These are phyloP conservation scores for Sitta europaea DNA, from an alignment of 2,113 vertebrate species.

Conservation along the genomic window DNA sequence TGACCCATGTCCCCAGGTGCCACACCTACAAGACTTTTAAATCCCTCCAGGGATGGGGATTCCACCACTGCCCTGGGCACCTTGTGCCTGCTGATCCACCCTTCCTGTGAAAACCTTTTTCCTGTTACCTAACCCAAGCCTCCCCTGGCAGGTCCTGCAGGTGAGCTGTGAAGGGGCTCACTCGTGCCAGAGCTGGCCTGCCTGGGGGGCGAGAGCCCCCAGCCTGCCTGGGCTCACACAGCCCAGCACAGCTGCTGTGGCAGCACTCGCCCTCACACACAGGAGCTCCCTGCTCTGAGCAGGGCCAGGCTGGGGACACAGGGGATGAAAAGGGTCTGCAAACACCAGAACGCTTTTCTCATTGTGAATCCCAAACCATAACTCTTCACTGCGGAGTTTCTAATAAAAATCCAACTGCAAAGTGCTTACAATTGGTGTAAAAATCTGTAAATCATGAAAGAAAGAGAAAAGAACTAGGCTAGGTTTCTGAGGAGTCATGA, in stretches of 20 bases:
- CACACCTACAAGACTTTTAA: neutral
- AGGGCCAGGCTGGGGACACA: neutral
- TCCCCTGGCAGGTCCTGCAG: too few species aligned
- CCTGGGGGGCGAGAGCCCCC: rapidly evolving
- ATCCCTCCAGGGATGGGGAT: neutral
- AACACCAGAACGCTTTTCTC: neutral
- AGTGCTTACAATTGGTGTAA: slow-evolving; percentile 26
- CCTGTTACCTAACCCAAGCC: rapidly evolving
- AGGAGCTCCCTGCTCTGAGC: neutral
- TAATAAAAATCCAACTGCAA: slow-evolving; percentile 42
- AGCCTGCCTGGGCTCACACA: rapidly evolving
- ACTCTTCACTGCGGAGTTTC: neutral
- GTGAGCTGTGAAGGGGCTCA: neutral
- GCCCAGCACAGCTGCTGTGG: neutral
- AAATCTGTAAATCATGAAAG: slow-evolving; percentile 42
- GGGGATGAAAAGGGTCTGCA: neutral
- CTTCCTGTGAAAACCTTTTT: neutral
- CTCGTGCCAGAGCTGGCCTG: rapidly evolving
- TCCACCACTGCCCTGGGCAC: neutral
- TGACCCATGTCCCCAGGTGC: neutral
- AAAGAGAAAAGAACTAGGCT: slow-evolving; percentile 10
- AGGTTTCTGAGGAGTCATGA: slow-evolving; percentile 32
- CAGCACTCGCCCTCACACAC: neutral
- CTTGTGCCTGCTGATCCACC: neutral
- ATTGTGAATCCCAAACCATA: neutral